Conservation (phyloP, 2,888 invertebrate species). For the Subacronicta megacephala region DNA sequence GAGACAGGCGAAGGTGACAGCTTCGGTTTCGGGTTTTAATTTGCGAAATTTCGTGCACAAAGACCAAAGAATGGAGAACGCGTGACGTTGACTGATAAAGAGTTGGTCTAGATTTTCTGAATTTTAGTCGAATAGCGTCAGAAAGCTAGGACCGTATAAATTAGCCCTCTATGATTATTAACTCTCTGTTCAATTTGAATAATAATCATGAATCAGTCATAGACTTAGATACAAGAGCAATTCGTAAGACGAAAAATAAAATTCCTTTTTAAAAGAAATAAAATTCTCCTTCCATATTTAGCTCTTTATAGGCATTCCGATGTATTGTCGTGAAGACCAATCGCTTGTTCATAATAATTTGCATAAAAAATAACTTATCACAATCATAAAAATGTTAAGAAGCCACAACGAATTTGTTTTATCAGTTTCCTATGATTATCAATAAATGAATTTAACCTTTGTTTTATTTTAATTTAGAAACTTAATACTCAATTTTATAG, state of each 20-base stretch:
- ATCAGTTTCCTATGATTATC: conserved; percentile 38
- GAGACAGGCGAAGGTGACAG: conserved; percentile 84
- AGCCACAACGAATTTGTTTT: conserved; percentile 51
- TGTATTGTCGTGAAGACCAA: conserved; percentile 42
- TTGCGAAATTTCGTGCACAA: conserved; percentile 83
- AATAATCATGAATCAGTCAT: too few relatives aligned
- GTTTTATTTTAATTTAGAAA: conserved; percentile 47
- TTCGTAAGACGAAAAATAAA: too few relatives aligned
- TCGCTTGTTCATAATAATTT: conserved; percentile 26
- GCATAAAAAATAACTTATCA: conserved; percentile 49
- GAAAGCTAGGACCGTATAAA: too few relatives aligned
- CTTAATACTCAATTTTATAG: conserved; percentile 24
- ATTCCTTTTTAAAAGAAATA: conserved; percentile 1
- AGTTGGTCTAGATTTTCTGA: conserved; percentile 61
- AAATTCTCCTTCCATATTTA: conserved; percentile 38
- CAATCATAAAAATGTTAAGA: conserved; percentile 51
- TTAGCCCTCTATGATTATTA: too few relatives aligned
- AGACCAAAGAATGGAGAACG: conserved; percentile 68
- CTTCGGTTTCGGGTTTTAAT: conserved; percentile 82
- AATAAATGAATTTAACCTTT: conserved; percentile 29
- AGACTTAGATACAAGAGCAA: too few relatives aligned
- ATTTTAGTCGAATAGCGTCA: conserved; percentile 5
- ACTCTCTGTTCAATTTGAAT: too few relatives aligned
- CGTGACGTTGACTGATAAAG: conserved; percentile 80
- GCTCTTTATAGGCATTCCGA: conserved; percentile 43